phyloP scores from a whole-genome alignment of 2,113 vertebrate genomes.

The Cyrtonyx montezumae region DNA sequence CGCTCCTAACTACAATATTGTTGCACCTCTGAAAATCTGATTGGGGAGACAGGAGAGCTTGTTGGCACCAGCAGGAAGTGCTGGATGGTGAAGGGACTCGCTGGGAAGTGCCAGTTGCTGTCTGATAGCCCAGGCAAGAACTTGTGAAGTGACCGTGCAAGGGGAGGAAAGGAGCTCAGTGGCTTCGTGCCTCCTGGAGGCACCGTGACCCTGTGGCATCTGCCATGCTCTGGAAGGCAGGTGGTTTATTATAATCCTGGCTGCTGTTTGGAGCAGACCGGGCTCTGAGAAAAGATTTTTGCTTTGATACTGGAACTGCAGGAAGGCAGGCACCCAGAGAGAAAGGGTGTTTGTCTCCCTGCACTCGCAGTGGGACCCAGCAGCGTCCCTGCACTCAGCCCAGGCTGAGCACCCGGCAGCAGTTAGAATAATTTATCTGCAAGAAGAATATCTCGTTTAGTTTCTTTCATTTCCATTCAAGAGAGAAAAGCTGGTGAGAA shows the following conservation, averaged over 20 bases:
- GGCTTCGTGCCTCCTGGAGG: background rate
- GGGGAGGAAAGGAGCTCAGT: too few species aligned
- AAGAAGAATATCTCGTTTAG: background rate
- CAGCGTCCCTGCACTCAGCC: background rate
- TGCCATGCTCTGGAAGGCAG: rapidly evolving
- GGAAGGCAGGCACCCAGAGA: rapidly evolving
- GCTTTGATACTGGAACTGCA: background rate
- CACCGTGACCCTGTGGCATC: rapidly evolving
- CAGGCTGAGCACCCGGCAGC: background rate
- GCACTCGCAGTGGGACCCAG: rapidly evolving
- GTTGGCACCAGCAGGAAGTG: background rate
- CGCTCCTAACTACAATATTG: background rate
- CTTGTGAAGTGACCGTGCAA: rapidly evolving
- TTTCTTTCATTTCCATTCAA: background rate
- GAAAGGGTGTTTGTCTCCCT: background rate
- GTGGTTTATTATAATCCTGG: background rate
- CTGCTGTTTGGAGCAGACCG: background rate
- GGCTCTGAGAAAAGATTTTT: background rate
- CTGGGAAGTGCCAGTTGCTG: background rate
- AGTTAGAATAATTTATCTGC: background rate
- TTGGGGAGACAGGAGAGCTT: background rate
- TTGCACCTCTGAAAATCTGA: background rate
- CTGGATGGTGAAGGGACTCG: background rate
- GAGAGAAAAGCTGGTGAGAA: background rate
- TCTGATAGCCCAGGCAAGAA: too few species aligned